Base-by-base conservation (phyloP, 2,888 invertebrate genomes). In the Acrobasis consociella region DNA sequence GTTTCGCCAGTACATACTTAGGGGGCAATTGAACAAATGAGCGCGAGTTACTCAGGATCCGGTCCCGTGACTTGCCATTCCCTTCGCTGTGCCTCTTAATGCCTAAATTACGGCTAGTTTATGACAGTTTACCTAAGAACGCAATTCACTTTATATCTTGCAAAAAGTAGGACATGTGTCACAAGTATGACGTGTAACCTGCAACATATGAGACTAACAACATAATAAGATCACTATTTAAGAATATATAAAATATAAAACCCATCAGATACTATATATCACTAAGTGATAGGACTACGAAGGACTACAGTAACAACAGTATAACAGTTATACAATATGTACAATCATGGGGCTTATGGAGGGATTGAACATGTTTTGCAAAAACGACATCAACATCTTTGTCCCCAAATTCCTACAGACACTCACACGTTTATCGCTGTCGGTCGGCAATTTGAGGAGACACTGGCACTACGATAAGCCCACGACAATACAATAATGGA, bases 401-500 rank as follows among this genome's bases (percentile, higher is more conserved):
- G 60, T 55, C 65, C 67, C 69, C 71, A 79, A 78, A 74, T 75
- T 72, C 64, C 69, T 69, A 70, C 71, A 66, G 69, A 60, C 73
- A 74, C 74, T 77, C 77, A 73, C 75, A 77, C 80, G 81, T 78
- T 75, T 80, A 82, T 78, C 77, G 73, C 77, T 77, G 78, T 80
- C 80, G 72, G 75, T 75, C 71, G 76, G 70, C 83, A 84, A 85
- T 85, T 81, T 82, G 76, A 84, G 77, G 83, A 88, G 87, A 87
- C 81, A 83, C 84, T 79, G 81, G 83, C 80, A 83, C 82, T 85
- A 87, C 88, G 83, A 86, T 85, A 88, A 86, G 82, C 89, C 87
- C 87, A 85, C 90, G 87, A 90, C 91, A 92, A 91, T 91, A 89
- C 89, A 87, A 88, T 91, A 89, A 91, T 90, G 88, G 87, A 74